Percentiles rank a stretch among this genome's conserved stretches.
Evolutionary conservation across 2,888 invertebrate species (phyloP).

Genomic region (Morpho deidamia): DNA sequence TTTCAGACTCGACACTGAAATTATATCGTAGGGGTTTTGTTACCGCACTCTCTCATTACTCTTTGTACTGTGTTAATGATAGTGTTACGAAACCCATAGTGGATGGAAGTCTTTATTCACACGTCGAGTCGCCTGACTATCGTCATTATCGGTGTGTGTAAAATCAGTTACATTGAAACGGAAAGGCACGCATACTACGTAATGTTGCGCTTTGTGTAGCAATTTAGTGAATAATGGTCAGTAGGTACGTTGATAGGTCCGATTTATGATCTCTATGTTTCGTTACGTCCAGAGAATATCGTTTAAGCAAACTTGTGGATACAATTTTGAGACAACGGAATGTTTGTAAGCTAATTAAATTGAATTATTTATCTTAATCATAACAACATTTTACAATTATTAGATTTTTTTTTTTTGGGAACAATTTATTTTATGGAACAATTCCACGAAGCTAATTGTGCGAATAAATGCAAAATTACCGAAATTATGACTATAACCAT

Average conservation of each 20-base stretch:
- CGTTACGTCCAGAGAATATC: too few relatives aligned
- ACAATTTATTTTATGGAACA: too few relatives aligned
- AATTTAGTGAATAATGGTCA: slow-evolving; percentile 5
- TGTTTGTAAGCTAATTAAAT: too few relatives aligned
- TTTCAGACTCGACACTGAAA: slow-evolving; percentile 8
- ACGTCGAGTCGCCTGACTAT: slow-evolving; percentile 17
- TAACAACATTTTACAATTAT: too few relatives aligned
- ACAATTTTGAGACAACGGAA: too few relatives aligned
- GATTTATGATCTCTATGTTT: too few relatives aligned
- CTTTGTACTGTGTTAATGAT: slow-evolving; percentile 1
- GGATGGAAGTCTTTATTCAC: slow-evolving; percentile 13
- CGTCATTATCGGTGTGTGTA: slow-evolving; percentile 14
- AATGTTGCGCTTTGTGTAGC: slow-evolving; percentile 12
- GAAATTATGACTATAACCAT: too few relatives aligned
- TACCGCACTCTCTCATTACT: slow-evolving; percentile 8
- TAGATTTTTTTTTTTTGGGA: too few relatives aligned
- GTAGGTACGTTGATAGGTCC: neutral
- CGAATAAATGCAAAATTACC: too few relatives aligned
- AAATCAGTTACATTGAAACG: slow-evolving; percentile 14
- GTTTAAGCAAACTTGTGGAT: too few relatives aligned
- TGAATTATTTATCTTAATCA: too few relatives aligned
- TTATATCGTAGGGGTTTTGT: slow-evolving; percentile 3
- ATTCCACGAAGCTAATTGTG: too few relatives aligned
- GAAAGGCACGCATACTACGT: slow-evolving; percentile 15
- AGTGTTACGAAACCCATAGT: slow-evolving; percentile 21